Conservation (phyloP, 1,140 invertebrate genomes). For the Zaprionus davidi region DNA sequence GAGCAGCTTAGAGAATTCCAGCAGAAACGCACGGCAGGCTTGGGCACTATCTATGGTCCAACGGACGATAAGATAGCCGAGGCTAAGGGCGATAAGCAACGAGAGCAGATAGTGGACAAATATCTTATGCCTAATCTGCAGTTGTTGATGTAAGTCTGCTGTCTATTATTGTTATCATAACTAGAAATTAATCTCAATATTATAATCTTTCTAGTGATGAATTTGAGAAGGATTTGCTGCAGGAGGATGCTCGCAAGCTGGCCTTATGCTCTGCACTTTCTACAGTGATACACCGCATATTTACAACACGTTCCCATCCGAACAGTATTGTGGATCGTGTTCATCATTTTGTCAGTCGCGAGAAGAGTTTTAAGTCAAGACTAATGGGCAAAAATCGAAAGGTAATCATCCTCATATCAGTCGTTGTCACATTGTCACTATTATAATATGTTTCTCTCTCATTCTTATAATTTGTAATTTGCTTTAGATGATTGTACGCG, state of each 20-base stretch:
- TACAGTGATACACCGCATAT: conserved; percentile 88
- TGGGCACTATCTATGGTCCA: conserved; percentile 95
- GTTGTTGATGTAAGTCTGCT: conserved; percentile 87
- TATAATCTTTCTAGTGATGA: conserved; percentile 86
- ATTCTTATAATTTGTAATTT: conserved; percentile 22
- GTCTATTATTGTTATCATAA: not conserved
- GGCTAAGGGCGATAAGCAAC: conserved; percentile 91
- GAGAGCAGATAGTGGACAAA: conserved; percentile 91
- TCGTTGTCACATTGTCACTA: not conserved
- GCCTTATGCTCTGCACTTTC: conserved; percentile 91
- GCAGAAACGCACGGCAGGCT: conserved; percentile 94
- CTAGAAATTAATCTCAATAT: not conserved
- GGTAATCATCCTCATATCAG: conserved; percentile 36
- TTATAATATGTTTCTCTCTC: not conserved
- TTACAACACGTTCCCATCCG: conserved; percentile 76
- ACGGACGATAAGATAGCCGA: conserved; percentile 92
- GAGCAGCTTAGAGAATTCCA: conserved; percentile 95
- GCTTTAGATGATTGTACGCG: conserved; percentile 89
- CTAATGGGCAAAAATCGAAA: conserved; percentile 90
- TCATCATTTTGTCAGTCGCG: conserved; percentile 92
- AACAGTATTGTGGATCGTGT: conserved; percentile 85
- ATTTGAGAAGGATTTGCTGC: conserved; percentile 87
- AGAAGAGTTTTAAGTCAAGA: conserved; percentile 91
- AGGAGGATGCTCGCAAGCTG: conserved; percentile 88
- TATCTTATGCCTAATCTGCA: conserved; percentile 90